These are phyloP conservation scores for Rhinoderma darwinii DNA, from an alignment of 2,113 vertebrate genomes.

Conservation along the genomic window DNA sequence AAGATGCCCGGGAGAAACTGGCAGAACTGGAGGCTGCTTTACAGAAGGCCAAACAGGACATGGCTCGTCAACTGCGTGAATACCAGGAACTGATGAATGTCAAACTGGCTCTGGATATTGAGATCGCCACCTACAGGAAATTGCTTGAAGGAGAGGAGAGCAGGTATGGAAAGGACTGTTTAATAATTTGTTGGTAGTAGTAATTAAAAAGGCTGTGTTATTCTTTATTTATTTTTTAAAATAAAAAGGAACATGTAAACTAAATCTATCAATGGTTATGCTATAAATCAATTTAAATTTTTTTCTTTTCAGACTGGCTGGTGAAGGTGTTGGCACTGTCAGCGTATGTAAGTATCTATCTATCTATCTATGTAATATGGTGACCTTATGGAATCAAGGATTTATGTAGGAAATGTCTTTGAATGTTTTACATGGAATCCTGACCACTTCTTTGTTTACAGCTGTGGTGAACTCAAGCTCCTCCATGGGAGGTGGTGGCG, in stretches of 20 bases:
- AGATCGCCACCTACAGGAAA: constrained; percentile 76
- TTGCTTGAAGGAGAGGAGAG: constrained; percentile 94
- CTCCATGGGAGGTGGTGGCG: not conserved
- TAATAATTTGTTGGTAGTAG: not conserved
- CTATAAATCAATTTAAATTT: not conserved
- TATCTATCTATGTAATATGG: not conserved
- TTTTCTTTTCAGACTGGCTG: not conserved
- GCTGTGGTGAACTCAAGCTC: constrained; percentile 51
- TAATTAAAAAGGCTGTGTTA: not conserved
- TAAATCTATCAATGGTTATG: not conserved
- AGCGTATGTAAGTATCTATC: constrained; percentile 49
- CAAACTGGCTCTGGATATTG: constrained; percentile 1
- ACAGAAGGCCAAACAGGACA: constrained; percentile 88
- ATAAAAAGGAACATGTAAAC: not conserved
- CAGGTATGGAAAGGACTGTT: constrained; percentile 69
- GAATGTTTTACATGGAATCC: not conserved
- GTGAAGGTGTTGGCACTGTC: constrained; percentile 38
- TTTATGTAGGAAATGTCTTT: not conserved
- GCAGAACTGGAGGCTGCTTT: constrained; percentile 84
- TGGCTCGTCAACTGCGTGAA: constrained; percentile 88
- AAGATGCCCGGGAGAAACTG: constrained; percentile 86
- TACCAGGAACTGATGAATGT: constrained; percentile 70
- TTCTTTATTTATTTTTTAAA: not conserved
- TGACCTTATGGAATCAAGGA: not conserved
- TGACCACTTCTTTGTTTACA: constrained; percentile 17